Evolutionary conservation across 1,140 invertebrate genomes (phyloP), one percentile per base, ranked within the genome.

Genomic region (Littorina saxatilis): DNA sequence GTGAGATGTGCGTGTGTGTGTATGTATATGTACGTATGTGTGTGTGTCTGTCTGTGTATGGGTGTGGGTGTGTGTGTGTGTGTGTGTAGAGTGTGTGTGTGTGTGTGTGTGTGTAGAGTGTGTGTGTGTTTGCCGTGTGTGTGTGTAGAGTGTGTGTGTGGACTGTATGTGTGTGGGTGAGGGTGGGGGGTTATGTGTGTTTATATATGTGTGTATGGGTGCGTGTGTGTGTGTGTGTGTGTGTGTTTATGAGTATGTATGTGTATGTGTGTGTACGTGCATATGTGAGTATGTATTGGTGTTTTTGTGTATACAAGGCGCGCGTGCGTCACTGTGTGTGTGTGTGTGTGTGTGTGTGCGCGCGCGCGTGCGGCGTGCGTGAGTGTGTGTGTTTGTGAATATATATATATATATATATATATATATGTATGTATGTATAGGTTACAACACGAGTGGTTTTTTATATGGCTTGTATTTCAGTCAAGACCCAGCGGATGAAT

Each of bases 21-120:
- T 74, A 39, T 74, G 20, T 27, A 15, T 58, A 15, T 58, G 27
- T 58, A n/a, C 58, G 52, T 55, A 20, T 77, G 47, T 58, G 43
- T 55, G 35, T 58, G 43, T 77, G 75, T 77, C 15, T 58, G 52
- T 77, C 15, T 77, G 43, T 77, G 43, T 77, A 32, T 55, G 72
- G 15, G 47, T 52, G 39, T 74, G 40, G 43, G 47, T 52, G 47
- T 47, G 47, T 74, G 47, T 47, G 40, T 47, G 39, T 47, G 47
- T 27, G 39, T 74, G 47, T 47, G 47, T 47, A n/a, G n/a, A n/a
- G n/a, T 47, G 39, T 47, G 47, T 27, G 39, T 74, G 47, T 47
- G 47, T 47, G 39, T 47, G 39, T n/a, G 20, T 40, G 32, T 35
- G 43, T 55, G 52, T 17, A 47, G 15, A 23, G 47, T 76, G 47